Conservation (phyloP, 2,888 invertebrate genomes). For the Athalia cordata region DNA sequence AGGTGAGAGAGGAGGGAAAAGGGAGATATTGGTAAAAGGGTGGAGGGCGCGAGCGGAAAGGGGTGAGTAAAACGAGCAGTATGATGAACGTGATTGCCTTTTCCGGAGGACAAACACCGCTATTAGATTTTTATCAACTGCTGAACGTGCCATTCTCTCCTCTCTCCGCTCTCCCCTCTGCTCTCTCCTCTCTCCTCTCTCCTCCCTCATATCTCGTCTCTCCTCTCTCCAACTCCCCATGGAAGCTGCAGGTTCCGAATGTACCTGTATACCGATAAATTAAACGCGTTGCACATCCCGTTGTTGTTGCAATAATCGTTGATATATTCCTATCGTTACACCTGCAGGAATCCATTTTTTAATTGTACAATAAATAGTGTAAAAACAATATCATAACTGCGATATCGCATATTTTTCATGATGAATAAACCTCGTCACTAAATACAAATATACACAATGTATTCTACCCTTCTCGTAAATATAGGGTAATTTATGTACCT, state of each 20-base stretch:
- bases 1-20: slow-evolving; percentile 67
- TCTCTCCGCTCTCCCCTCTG: not conserved
- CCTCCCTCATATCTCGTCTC: too few species aligned
- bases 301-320: slow-evolving; percentile 2
- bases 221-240: not conserved
- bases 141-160: slow-evolving; percentile 29
- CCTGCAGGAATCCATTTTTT: too few species aligned
- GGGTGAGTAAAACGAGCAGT: slow-evolving; percentile 30
- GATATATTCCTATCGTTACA: not conserved
- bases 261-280: slow-evolving; percentile 17
- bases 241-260: not conserved
- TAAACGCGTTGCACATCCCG: not conserved
- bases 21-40: slow-evolving; percentile 50
- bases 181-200: not conserved
- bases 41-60: slow-evolving; percentile 66
- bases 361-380: not conserved
- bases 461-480: not conserved
- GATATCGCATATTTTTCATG: too few species aligned
- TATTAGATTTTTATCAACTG: slow-evolving; percentile 71
- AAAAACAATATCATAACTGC: too few species aligned
- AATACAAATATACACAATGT: too few species aligned
- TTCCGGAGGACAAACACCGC: slow-evolving; percentile 69
- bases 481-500: slow-evolving; percentile 11
- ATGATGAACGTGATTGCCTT: slow-evolving; percentile 72
- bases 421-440: too few species aligned